A percentile compares a stretch with the other conserved stretches of the same genome.
These are phyloP conservation scores for Atractosteus spatula DNA, from an alignment of 2,113 vertebrate species.

Conservation along the genomic window DNA sequence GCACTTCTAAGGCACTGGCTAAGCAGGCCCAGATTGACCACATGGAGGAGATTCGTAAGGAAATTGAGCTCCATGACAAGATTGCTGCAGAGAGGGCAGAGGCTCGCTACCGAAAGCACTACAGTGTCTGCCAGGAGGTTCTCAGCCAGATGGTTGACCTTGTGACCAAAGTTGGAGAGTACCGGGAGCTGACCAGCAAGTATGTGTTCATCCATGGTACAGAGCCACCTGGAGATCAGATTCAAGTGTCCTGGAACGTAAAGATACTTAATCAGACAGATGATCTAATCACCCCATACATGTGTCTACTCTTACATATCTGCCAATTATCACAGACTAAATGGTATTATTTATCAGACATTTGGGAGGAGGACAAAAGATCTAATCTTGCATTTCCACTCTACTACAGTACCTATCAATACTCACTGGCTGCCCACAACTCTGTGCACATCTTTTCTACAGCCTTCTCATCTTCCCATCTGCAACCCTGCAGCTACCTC, in stretches of 20 bases:
- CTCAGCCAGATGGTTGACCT: slow-evolving; percentile 82
- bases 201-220: slow-evolving; percentile 53
- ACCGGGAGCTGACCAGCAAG: slow-evolving; percentile 76
- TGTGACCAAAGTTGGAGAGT: slow-evolving; percentile 79
- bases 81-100: slow-evolving; percentile 71
- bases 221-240: too few relatives aligned
- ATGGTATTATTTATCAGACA: neutral
- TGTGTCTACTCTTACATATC: too few relatives aligned
- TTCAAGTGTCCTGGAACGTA: too few relatives aligned
- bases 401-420: too few relatives aligned
- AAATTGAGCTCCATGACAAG: slow-evolving; percentile 64
- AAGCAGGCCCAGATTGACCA: slow-evolving; percentile 71
- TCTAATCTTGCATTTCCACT: neutral
- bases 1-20: slow-evolving; percentile 68
- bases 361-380: neutral
- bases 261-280: too few relatives aligned
- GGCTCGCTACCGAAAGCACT: slow-evolving; percentile 71
- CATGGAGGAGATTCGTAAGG: slow-evolving; percentile 67
- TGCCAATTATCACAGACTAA: neutral
- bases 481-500: too few relatives aligned
- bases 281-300: too few relatives aligned
- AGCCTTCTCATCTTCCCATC: too few relatives aligned
- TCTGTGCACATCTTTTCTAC: too few relatives aligned
- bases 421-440: too few relatives aligned
- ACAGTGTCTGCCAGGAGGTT: slow-evolving; percentile 69